Evolutionary conservation across 2,113 vertebrate genomes (phyloP).

Genomic region (Amazona guildingii): DNA sequence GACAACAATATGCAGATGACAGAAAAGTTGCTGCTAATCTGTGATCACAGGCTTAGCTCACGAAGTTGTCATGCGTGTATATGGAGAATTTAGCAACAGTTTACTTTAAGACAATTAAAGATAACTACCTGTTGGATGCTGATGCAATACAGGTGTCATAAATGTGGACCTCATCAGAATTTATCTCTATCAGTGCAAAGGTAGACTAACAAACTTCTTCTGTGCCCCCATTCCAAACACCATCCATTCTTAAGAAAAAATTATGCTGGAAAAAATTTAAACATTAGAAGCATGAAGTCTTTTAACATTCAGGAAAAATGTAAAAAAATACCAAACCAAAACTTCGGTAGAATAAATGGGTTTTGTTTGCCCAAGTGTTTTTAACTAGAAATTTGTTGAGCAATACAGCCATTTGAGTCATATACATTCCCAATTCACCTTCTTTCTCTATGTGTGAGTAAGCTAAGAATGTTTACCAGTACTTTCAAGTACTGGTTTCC

Average conservation of each 20-base stretch:
- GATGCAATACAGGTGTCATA: neutral
- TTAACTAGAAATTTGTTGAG: neutral
- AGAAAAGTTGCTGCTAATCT: neutral
- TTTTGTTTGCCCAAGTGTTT: neutral
- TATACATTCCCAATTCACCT: neutral
- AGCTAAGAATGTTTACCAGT: neutral
- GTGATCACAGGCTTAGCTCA: neutral
- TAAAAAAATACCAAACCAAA: accelerated
- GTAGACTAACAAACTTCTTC: neutral
- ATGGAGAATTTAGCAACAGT: neutral
- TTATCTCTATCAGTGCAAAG: neutral
- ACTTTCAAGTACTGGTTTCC: neutral
- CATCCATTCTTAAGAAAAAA: neutral
- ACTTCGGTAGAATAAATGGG: neutral
- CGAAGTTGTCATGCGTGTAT: neutral
- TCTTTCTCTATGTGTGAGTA: neutral
- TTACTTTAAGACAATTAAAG: neutral
- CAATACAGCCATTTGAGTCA: neutral
- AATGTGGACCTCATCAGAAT: neutral
- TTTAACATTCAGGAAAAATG: neutral
- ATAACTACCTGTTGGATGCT: neutral
- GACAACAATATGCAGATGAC: neutral
- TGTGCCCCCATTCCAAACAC: accelerated
- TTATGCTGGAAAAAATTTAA: neutral
- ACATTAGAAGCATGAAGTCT: neutral